phyloP scores from a whole-genome alignment of 2,888 invertebrate species.

The Cantharis lateralis region DNA sequence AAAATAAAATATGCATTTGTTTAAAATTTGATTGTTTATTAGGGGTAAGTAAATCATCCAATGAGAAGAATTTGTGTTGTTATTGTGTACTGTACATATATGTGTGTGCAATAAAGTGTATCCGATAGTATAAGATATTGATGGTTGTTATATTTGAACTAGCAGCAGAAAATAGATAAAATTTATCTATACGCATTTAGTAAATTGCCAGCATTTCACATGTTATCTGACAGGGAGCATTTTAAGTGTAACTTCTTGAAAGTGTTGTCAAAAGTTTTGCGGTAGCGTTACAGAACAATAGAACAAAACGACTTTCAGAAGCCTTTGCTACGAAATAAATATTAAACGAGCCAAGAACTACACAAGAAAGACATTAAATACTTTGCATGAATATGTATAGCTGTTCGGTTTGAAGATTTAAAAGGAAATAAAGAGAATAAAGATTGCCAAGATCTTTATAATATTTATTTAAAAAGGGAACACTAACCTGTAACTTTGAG shows the following conservation, averaged over 20 bases:
- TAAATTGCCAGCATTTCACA: slow-evolving; percentile 18
- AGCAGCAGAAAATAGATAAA: not conserved
- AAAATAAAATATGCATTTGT: not conserved
- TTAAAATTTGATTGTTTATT: not conserved
- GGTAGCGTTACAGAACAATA: slow-evolving; percentile 19
- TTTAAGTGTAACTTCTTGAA: slow-evolving; percentile 15
- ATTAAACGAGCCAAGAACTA: slow-evolving; percentile 21
- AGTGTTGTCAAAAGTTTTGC: slow-evolving; percentile 21
- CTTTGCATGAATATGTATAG: slow-evolving; percentile 29
- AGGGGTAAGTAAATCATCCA: not conserved
- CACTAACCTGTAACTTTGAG: slow-evolving; percentile 59
- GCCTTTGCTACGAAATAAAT: slow-evolving; percentile 28
- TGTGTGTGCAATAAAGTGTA: slow-evolving; percentile 9
- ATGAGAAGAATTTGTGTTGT: not conserved
- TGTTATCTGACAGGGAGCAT: slow-evolving; percentile 8
- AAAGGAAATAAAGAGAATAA: not conserved
- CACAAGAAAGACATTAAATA: slow-evolving; percentile 28
- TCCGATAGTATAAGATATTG: slow-evolving; percentile 3
- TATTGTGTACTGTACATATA: not conserved
- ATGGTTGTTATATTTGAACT: slow-evolving; percentile 6
- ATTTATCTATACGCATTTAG: slow-evolving; percentile 11
- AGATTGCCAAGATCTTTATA: not conserved
- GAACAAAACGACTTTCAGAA: slow-evolving; percentile 24
- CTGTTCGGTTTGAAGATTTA: slow-evolving; percentile 5
- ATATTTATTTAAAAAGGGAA: not conserved